Base-by-base conservation (phyloP, 2,888 invertebrate species). In the Aleiodes leptofemur region DNA sequence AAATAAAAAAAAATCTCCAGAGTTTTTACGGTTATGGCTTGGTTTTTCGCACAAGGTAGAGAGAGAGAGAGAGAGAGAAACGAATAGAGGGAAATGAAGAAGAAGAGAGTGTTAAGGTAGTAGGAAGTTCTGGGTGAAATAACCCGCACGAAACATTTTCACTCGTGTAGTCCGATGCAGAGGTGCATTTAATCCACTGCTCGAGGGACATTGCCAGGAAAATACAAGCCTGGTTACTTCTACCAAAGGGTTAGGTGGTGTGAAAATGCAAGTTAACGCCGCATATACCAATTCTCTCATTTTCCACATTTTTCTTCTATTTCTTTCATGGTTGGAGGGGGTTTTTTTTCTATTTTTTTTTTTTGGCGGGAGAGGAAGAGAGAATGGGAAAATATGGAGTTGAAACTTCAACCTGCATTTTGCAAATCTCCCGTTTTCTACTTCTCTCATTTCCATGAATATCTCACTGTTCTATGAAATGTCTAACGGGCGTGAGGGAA, bases 401-500 rank as follows among this genome's bases (percentile, higher is more conserved):
- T 50, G 51, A 68, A 68, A 23, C 29, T 31, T 68, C 68, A 68
- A 29, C n/a, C 14, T 4, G 50, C 13, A 51, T 68, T 68, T 23
- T 68, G 50, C 29, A 29, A 14, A 7, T 11, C 16, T 57, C 16
- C 31, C 51, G 34, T 51, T 29, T 68, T 51, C 51, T 31, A n/a
- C 51, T 68, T 68, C 31, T 68, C 51, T 68, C 68, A 68, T 68
- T 68, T 51, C 68, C 68, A 68, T 68, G 51, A 68, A 23, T 68
- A 51, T 68, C 68, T 68, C 16, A 13, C 50, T 51, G 29, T 43
- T 43, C 43, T 43, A 11, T 43, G 43, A 43, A 51, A 51, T 68
- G 68, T 51, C 50, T 48, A 23, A 64, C 43, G 23, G 64, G 16
- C 64, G 48, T 43, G 43, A 64, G 43, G 48, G 48, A 59, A 59